These are phyloP conservation scores for Andrena marginata DNA, from an alignment of 2,888 invertebrate genomes.

Conservation along the genomic window DNA sequence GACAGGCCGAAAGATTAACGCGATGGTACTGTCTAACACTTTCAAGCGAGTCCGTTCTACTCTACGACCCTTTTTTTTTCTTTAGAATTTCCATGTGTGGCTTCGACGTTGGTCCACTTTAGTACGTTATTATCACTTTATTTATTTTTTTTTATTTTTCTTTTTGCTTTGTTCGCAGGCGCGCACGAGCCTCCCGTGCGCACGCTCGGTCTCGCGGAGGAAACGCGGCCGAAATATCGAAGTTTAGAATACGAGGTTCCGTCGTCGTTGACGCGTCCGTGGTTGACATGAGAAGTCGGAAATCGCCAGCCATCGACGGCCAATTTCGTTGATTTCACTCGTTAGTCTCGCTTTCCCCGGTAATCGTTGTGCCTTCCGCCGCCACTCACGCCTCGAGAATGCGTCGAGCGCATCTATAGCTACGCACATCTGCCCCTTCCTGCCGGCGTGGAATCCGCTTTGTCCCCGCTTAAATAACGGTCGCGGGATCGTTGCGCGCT, in stretches of 20 bases:
- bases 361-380: slow-evolving; percentile 33
- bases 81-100: slow-evolving; percentile 77
- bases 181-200: slow-evolving; percentile 23
- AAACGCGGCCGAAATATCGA: slow-evolving; percentile 33
- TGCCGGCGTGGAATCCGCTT: neutral
- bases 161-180: neutral
- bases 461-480: neutral
- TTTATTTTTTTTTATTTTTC: neutral
- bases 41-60: slow-evolving; percentile 72
- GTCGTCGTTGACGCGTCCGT: neutral
- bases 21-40: slow-evolving; percentile 69
- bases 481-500: neutral
- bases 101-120: slow-evolving; percentile 77
- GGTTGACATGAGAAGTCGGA: slow-evolving; percentile 13
- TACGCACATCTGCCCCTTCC: neutral
- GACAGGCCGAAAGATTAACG: slow-evolving; percentile 67
- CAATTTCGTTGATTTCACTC: slow-evolving; percentile 49
- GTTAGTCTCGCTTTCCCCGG: slow-evolving; percentile 37
- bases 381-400: slow-evolving; percentile 14
- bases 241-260: neutral
- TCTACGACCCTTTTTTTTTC: slow-evolving; percentile 68
- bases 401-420: slow-evolving; percentile 14
- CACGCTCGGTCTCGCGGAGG: slow-evolving; percentile 9
- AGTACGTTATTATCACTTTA: slow-evolving; percentile 73
- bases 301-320: slow-evolving; percentile 23